Conservation (phyloP, 2,888 invertebrate genomes). For the Lypha dubia region DNA sequence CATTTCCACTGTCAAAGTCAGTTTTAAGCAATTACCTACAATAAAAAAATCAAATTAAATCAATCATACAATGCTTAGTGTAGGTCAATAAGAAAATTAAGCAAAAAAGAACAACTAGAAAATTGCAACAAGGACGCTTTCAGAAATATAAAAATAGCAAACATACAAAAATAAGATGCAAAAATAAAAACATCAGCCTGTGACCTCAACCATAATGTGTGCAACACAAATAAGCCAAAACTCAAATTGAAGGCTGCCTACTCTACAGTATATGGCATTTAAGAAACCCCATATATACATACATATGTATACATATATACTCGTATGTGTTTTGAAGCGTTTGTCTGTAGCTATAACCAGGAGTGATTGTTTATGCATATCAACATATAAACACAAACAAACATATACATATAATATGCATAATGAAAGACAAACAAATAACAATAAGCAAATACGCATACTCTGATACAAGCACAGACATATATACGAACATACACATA, state of each 20-base stretch:
- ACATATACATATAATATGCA: slow-evolving; percentile 72
- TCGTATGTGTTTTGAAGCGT: slow-evolving; percentile 18
- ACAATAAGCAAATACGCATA: slow-evolving; percentile 14
- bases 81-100: neutral
- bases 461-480: neutral
- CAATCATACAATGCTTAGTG: neutral
- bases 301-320: slow-evolving; percentile 64
- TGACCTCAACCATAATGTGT: slow-evolving; percentile 44
- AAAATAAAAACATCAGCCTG: slow-evolving; percentile 49
- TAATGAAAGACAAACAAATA: slow-evolving; percentile 75
- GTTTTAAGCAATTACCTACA: no score
- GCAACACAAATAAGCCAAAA: slow-evolving; percentile 48
- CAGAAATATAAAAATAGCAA: slow-evolving; percentile 15
- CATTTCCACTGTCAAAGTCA: no score
- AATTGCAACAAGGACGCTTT: slow-evolving; percentile 32
- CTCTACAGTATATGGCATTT: neutral
- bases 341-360: neutral
- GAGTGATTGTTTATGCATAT: neutral
- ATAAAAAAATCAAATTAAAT: no score
- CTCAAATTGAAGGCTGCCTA: slow-evolving; percentile 56
- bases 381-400: neutral
- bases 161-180: slow-evolving; percentile 15
- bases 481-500: neutral
- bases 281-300: slow-evolving; percentile 64
- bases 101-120: slow-evolving; percentile 16